Percentiles rank a stretch among this genome's conserved stretches.
Conservation (phyloP, 2,888 invertebrate species). For the Heteromyza rotundicornis region DNA sequence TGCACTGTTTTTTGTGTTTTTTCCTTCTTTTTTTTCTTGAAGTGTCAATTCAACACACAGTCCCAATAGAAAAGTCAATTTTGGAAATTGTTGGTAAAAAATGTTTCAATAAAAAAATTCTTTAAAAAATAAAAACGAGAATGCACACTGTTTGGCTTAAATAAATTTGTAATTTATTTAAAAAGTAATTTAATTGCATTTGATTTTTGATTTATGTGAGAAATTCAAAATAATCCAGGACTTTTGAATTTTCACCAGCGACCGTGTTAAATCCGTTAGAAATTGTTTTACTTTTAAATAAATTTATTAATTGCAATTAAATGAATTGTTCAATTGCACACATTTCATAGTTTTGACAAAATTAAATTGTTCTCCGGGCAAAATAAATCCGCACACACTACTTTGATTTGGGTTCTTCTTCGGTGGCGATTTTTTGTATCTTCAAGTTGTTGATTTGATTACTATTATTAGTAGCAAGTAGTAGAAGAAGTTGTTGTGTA, state of each 20-base stretch:
- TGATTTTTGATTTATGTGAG: too few species aligned
- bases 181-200: too few species aligned
- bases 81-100: conserved; percentile 9
- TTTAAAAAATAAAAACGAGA: conserved; percentile 1
- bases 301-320: not conserved
- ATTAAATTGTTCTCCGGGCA: too few species aligned
- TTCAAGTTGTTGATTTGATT: not conserved
- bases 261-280: conserved; percentile 12
- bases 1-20: conserved; percentile 6
- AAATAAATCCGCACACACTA: too few species aligned
- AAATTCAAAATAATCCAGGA: conserved; percentile 58
- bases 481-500: conserved; percentile 26
- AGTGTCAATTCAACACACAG: too few species aligned
- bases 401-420: too few species aligned
- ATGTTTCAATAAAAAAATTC: conserved; percentile 9
- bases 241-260: conserved; percentile 53
- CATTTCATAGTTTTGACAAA: not conserved
- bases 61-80: not conserved
- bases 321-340: conserved; percentile 1
- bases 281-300: conserved; percentile 20
- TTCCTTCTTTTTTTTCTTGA: not conserved
- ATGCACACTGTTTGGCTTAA: not conserved
- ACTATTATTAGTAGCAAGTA: not conserved
- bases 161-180: not conserved
- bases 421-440: too few species aligned